Percentiles rank a stretch among this genome's conserved stretches.
phyloP scores from a whole-genome alignment of 2,113 vertebrate species.

The Speoplatyrhinus poulsoni region DNA sequence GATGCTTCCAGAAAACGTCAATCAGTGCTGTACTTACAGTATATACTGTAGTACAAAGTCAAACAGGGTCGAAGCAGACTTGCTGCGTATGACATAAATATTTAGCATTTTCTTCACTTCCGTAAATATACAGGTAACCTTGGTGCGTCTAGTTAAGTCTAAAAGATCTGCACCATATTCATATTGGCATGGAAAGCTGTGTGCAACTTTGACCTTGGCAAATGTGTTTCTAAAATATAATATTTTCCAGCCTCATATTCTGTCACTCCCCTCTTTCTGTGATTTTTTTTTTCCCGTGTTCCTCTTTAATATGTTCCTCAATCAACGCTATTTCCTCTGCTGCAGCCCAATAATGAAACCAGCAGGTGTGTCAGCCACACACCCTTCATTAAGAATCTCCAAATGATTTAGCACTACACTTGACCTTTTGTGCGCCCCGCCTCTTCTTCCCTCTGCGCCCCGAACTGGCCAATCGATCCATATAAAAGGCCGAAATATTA shows the following conservation, averaged over 20 bases:
- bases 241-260: conserved; percentile 34
- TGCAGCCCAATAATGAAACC: conserved; percentile 57
- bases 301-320: conserved; percentile 19
- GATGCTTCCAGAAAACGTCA: conserved; percentile 38
- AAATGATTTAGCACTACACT: conserved; percentile 72
- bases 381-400: conserved; percentile 76
- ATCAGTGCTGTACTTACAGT: conserved; percentile 41
- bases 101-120: conserved; percentile 19
- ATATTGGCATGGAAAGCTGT: conserved; percentile 42
- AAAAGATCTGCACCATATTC: conserved; percentile 39
- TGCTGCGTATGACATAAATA: conserved; percentile 48
- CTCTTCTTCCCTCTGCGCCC: conserved; percentile 55
- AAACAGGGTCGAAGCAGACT: conserved; percentile 29
- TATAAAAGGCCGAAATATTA: conserved; percentile 78
- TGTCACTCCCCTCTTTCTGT: conserved; percentile 31
- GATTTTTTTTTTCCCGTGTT: conserved; percentile 16
- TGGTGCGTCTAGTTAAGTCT: conserved; percentile 37
- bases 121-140: conserved; percentile 39
- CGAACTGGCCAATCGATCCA: conserved; percentile 71
- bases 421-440: conserved; percentile 72
- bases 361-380: conserved; percentile 67
- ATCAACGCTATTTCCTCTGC: conserved; percentile 44
- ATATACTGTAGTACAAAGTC: conserved; percentile 30
- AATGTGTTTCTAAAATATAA: conserved; percentile 50
- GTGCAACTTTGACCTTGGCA: conserved; percentile 46